Conservation (phyloP, 2,888 invertebrate genomes). For the Epistrophe eligans region DNA sequence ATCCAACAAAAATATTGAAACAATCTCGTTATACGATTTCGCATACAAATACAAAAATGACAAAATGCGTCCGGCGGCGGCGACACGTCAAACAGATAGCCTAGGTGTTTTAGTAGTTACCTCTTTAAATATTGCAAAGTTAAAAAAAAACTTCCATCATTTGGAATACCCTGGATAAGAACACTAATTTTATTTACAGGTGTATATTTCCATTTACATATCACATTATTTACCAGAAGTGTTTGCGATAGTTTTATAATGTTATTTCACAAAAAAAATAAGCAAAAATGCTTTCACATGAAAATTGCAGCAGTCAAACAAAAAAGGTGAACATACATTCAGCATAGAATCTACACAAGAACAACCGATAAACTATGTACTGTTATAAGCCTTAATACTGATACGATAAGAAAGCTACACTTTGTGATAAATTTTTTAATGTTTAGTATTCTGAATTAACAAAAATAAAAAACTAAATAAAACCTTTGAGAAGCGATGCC, state of each 20-base stretch:
- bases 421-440: neutral
- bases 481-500: conserved; percentile 34
- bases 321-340: conserved; percentile 5
- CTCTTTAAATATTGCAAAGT: conserved; percentile 3
- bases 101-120: conserved; percentile 22
- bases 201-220: conserved; percentile 6
- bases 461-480: conserved; percentile 53
- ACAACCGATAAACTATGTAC: neutral
- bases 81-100: conserved; percentile 58
- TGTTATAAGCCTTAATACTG: neutral
- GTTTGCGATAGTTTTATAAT: neutral
- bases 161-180: conserved; percentile 29
- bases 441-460: conserved; percentile 22
- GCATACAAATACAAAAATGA: conserved; percentile 50
- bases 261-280: conserved; percentile 5
- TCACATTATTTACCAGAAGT: neutral
- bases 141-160: conserved; percentile 23
- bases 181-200: conserved; percentile 4
- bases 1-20: conserved; percentile 35
- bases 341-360: conserved; percentile 2
- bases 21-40: conserved; percentile 45
- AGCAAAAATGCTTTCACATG: conserved; percentile 12
- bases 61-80: conserved; percentile 46
- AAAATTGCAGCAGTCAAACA: conserved; percentile 11
- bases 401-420: conserved; percentile 6